phyloP scores from a whole-genome alignment of 2,113 vertebrate genomes.

The Etia nguti region DNA sequence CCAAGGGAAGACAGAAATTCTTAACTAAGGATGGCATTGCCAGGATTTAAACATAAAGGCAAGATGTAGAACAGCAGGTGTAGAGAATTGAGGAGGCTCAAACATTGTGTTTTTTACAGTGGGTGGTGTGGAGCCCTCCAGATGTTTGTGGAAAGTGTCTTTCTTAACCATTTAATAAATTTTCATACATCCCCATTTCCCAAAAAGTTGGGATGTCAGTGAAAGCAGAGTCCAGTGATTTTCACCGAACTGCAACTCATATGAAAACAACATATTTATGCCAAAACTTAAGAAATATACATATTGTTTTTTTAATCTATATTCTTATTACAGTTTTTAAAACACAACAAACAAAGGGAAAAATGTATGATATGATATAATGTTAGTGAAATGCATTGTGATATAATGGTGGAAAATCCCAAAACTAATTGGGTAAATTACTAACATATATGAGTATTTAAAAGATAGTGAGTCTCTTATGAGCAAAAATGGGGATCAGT shows the following conservation, averaged over 20 bases:
- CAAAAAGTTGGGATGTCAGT: not conserved
- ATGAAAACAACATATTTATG: not conserved
- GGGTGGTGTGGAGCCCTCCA: constrained; percentile 22
- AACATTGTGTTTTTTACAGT: constrained; percentile 22
- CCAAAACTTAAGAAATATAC: not conserved
- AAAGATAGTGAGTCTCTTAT: not conserved
- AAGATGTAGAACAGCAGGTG: constrained; percentile 51
- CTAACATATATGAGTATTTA: not conserved
- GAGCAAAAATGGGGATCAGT: not conserved
- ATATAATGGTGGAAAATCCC: not conserved
- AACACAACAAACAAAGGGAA: not conserved
- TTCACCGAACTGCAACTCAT: not conserved
- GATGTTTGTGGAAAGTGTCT: not conserved
- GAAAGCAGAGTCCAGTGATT: not conserved
- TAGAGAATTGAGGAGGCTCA: constrained; percentile 30
- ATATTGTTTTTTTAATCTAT: not conserved
- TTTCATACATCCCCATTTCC: not conserved
- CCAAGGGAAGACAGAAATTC: constrained; percentile 32
- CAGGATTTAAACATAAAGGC: constrained; percentile 37
- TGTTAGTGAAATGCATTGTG: not conserved
- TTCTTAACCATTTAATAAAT: not conserved
- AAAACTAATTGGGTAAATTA: not conserved
- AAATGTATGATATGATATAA: not conserved
- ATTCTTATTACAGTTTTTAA: not conserved
- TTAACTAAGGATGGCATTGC: constrained; percentile 35